Evolutionary conservation across 2,113 vertebrate species (phyloP).

Genomic region (Bujurquina vittata): DNA sequence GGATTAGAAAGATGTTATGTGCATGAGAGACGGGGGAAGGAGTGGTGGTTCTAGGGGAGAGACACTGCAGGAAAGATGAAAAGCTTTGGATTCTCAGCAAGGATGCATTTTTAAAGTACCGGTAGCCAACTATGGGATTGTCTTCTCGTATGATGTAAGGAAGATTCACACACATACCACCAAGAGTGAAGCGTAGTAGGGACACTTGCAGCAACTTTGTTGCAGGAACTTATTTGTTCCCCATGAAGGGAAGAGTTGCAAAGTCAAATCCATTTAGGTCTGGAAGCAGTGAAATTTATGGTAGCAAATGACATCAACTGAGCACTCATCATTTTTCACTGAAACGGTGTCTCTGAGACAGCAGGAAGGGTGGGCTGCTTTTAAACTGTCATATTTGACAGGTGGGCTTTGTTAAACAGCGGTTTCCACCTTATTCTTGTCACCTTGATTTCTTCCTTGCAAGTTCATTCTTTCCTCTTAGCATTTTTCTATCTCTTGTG

Average conservation of each 20-base stretch:
- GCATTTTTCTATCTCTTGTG: slow-evolving; percentile 18
- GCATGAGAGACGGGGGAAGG: slow-evolving; percentile 1
- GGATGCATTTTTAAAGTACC: not conserved
- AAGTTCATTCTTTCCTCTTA: slow-evolving; percentile 30
- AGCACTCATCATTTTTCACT: slow-evolving; percentile 15
- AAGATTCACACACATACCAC: not conserved
- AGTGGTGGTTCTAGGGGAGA: slow-evolving; percentile 10
- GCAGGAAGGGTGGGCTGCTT: not conserved
- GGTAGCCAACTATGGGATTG: not conserved
- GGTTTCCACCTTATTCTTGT: not conserved
- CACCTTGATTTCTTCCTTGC: not conserved
- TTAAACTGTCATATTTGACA: slow-evolving; percentile 35
- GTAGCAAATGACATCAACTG: not conserved
- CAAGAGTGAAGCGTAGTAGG: not conserved
- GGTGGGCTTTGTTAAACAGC: slow-evolving; percentile 10
- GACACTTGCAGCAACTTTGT: not conserved
- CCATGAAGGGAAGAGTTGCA: not conserved
- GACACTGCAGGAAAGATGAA: slow-evolving; percentile 25
- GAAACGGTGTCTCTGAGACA: not conserved
- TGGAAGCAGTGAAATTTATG: not conserved
- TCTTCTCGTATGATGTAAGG: not conserved
- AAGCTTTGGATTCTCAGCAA: slow-evolving; percentile 10
- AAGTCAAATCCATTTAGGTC: slow-evolving; percentile 26
- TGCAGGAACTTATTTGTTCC: not conserved
- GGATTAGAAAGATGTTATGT: slow-evolving; percentile 60